These are phyloP conservation scores for Alethe diademata DNA, from an alignment of 2,113 vertebrate species.

Conservation along the genomic window DNA sequence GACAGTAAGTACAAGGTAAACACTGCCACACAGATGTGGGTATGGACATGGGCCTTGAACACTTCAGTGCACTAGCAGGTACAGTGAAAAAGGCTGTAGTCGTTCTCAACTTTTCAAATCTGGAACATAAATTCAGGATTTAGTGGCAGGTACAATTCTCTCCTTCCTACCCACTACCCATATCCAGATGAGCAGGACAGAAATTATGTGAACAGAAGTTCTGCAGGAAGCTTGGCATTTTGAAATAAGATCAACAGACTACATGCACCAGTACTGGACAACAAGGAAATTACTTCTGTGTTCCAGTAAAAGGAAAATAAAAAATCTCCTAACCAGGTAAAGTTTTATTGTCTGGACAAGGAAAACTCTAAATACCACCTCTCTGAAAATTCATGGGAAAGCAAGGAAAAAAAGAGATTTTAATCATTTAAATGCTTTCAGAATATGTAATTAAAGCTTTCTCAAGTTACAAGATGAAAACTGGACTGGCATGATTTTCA, in stretches of 20 bases:
- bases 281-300: background rate
- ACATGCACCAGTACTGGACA: background rate
- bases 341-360: background rate
- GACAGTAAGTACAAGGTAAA: background rate
- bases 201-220: background rate
- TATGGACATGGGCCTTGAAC: background rate
- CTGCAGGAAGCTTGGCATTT: background rate
- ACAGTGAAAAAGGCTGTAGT: background rate
- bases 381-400: background rate
- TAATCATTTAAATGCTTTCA: background rate
- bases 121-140: background rate
- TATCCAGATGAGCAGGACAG: background rate
- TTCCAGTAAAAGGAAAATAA: background rate
- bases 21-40: background rate
- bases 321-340: background rate
- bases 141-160: background rate
- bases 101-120: background rate
- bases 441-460: constrained; percentile 15
- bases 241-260: background rate
- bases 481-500: constrained; percentile 29
- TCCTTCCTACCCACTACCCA: background rate
- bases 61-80: background rate
- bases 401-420: background rate
- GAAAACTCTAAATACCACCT: background rate
- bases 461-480: constrained; percentile 10